A percentile compares a stretch with the other conserved stretches of the same genome.
phyloP scores from a whole-genome alignment of 1,140 invertebrate species.

The Muscidifurax raptorellus region DNA sequence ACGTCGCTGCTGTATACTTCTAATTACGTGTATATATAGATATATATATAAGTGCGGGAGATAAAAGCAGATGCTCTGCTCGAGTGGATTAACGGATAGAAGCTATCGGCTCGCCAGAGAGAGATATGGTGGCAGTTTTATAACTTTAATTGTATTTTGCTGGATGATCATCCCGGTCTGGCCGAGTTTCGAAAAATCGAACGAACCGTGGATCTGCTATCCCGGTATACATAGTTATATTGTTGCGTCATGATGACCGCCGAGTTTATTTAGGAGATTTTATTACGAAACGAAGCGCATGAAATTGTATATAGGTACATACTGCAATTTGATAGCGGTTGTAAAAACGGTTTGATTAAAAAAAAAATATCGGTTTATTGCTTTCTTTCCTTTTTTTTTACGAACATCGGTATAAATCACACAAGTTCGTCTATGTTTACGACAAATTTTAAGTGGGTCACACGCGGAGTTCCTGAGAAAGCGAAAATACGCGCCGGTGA shows the following conservation, averaged over 20 bases:
- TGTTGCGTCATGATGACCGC: neutral
- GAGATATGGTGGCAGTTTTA: neutral
- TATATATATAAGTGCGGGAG: too few species aligned
- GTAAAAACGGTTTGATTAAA: neutral
- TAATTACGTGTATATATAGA: neutral
- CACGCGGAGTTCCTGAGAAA: neutral
- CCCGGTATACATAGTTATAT: neutral
- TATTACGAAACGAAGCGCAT: neutral
- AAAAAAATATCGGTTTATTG: neutral
- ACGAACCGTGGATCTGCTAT: neutral
- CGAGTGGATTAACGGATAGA: neutral
- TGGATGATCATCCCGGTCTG: too few species aligned
- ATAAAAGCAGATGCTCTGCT: neutral
- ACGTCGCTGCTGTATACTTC: neutral
- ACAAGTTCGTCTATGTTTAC: neutral
- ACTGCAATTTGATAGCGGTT: neutral
- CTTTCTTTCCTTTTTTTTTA: neutral
- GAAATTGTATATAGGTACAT: neutral
- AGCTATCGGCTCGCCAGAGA: neutral
- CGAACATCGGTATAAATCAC: neutral
- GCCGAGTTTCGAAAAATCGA: too few species aligned
- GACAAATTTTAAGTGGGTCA: constrained; percentile 6
- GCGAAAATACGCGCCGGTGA: neutral
- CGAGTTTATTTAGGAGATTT: neutral
- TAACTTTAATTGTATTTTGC: neutral